These are phyloP conservation scores for Apodemia hepburni DNA, from an alignment of 2,888 invertebrate species.

Conservation along the genomic window DNA sequence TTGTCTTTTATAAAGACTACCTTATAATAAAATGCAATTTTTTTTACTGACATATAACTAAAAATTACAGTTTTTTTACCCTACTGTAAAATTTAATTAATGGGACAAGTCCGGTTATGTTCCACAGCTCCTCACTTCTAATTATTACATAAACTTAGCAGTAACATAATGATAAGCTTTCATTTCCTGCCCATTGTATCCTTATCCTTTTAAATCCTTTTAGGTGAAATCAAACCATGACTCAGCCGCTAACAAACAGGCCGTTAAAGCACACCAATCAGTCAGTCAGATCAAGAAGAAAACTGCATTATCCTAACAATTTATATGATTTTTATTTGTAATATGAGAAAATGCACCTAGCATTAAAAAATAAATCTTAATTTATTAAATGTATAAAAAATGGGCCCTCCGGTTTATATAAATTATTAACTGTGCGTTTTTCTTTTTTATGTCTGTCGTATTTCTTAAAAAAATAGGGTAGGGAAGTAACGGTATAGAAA, in stretches of 20 bases:
- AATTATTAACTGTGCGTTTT: not conserved
- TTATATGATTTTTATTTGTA: constrained; percentile 13
- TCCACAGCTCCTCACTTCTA: no score
- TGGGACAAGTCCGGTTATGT: no score
- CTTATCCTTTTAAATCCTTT: constrained; percentile 18
- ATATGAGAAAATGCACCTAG: constrained; percentile 3
- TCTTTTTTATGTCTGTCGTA: not conserved
- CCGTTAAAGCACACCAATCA: constrained; percentile 55
- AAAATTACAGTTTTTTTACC: no score
- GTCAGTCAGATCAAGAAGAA: constrained; percentile 71
- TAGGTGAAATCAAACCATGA: constrained; percentile 46
- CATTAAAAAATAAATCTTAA: not conserved
- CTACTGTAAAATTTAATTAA: no score
- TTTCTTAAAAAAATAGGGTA: no score
- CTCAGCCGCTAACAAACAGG: constrained; percentile 49
- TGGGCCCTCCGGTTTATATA: not conserved
- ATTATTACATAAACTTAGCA: no score
- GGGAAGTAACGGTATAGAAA: no score
- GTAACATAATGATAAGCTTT: no score
- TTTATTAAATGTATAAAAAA: not conserved
- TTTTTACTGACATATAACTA: no score
- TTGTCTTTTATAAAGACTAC: no score
- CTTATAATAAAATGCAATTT: no score
- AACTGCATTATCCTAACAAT: constrained; percentile 46
- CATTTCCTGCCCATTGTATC: constrained; percentile 2